These are phyloP conservation scores for Kuschelorhynchus macadamiae DNA, from an alignment of 2,888 invertebrate species.

Conservation along the genomic window DNA sequence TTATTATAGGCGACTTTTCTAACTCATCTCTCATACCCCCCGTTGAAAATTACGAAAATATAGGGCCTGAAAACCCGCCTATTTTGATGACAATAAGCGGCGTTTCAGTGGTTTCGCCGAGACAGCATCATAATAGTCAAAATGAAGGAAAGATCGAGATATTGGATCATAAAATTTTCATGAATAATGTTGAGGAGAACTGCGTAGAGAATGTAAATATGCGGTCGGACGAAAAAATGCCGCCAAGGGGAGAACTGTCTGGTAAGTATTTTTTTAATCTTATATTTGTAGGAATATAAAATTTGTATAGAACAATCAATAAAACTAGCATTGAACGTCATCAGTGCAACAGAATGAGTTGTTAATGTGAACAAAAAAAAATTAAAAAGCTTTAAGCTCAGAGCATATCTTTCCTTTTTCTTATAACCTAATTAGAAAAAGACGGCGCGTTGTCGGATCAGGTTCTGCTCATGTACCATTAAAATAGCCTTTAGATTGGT, in stretches of 20 bases:
- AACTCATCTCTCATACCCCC: constrained; percentile 62
- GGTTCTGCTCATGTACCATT: no score
- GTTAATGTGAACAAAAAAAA: no score
- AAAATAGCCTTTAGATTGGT: no score
- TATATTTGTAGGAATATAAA: constrained; percentile 82
- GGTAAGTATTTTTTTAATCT: constrained; percentile 67
- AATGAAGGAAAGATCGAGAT: constrained; percentile 38
- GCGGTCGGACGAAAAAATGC: constrained; percentile 89
- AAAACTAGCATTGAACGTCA: constrained; percentile 83
- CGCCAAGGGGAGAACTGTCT: constrained; percentile 87
- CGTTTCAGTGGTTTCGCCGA: constrained; percentile 50
- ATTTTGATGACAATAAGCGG: constrained; percentile 65
- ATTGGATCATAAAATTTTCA: constrained; percentile 25
- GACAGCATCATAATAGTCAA: constrained; percentile 50
- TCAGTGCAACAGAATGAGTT: no score
- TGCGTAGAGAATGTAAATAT: constrained; percentile 76
- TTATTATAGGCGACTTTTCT: constrained; percentile 65
- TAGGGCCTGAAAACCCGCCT: constrained; percentile 56
- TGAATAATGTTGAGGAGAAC: constrained; percentile 12
- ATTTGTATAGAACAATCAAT: constrained; percentile 84
- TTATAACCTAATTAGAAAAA: no score
- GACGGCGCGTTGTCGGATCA: no score
- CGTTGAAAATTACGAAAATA: constrained; percentile 63
- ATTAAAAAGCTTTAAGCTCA: no score
- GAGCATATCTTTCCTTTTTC: no score